phyloP scores from a whole-genome alignment of 2,797 vertebrate species.

The Pseudomugil gertrudae region DNA sequence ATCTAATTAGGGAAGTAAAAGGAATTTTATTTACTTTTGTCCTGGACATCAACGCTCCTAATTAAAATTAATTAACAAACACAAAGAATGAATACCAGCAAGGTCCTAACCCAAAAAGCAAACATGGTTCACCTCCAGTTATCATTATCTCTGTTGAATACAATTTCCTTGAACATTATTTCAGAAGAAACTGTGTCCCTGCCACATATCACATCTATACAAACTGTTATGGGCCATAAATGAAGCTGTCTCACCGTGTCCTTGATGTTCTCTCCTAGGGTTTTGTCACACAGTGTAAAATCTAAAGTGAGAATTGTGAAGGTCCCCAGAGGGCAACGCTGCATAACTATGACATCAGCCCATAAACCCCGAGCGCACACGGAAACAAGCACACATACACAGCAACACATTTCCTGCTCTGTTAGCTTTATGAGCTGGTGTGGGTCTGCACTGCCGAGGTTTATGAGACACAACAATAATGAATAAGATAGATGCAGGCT shows the following conservation, averaged over 20 bases:
- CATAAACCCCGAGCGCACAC: constrained; percentile 50
- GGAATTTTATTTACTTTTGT: not conserved
- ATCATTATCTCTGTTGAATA: constrained; percentile 16
- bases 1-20: not conserved
- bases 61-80: not conserved
- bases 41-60: not conserved
- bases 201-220: constrained; percentile 12
- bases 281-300: constrained; percentile 65
- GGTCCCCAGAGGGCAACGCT: constrained; percentile 61
- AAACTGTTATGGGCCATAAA: constrained; percentile 47
- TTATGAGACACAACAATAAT: constrained; percentile 38
- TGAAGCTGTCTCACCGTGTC: constrained; percentile 58
- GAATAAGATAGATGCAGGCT: constrained; percentile 24
- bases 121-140: constrained; percentile 14
- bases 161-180: constrained; percentile 24
- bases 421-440: constrained; percentile 48
- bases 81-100: not conserved
- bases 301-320: constrained; percentile 74
- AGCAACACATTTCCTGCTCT: constrained; percentile 36
- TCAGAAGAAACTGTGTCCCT: constrained; percentile 14
- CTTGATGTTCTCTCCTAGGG: constrained; percentile 53
- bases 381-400: constrained; percentile 42
- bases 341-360: constrained; percentile 79
- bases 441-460: constrained; percentile 21
- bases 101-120: constrained; percentile 12